Evolutionary conservation across 1,140 invertebrate genomes (phyloP).

Genomic region (Hirudo medicinalis): DNA sequence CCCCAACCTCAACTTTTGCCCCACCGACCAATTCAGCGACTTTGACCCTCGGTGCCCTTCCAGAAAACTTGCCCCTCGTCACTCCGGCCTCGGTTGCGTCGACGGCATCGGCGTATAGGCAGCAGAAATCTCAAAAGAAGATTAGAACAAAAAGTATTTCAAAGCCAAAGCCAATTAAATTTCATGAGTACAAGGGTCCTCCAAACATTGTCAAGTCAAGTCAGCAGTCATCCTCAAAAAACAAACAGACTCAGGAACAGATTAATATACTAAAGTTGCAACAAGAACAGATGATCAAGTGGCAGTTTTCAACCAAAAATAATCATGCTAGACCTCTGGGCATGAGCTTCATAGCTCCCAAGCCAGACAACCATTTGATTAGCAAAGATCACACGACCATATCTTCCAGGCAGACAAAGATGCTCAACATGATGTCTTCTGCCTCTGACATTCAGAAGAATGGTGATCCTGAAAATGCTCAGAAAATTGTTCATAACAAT

Average conservation of each 20-base stretch:
- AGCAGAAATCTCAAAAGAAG: conserved; percentile 9
- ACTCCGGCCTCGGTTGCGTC: conserved; percentile 22
- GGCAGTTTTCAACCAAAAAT: conserved; percentile 66
- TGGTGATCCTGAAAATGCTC: not conserved
- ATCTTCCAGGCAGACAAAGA: not conserved
- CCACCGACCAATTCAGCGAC: not conserved
- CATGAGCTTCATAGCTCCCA: no score
- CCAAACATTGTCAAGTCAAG: not conserved
- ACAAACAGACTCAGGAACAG: conserved; percentile 29
- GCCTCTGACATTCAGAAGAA: not conserved
- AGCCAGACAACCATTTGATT: no score
- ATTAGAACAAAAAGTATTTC: conserved; percentile 15
- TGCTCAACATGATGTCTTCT: not conserved
- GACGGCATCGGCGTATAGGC: not conserved
- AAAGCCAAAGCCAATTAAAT: conserved; percentile 15
- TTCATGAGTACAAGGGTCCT: conserved; percentile 18
- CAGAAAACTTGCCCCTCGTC: conserved; percentile 19
- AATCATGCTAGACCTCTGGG: conserved; percentile 37
- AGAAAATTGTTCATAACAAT: not conserved
- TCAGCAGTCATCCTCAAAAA: conserved; percentile 9
- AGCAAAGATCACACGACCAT: not conserved
- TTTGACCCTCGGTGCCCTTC: conserved; percentile 33
- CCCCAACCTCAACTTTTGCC: not conserved
- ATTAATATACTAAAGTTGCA: conserved; percentile 84
- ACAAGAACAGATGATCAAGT: conserved; percentile 78